Evolutionary conservation across 1,140 invertebrate species (phyloP).

Genomic region (Littorina saxatilis): DNA sequence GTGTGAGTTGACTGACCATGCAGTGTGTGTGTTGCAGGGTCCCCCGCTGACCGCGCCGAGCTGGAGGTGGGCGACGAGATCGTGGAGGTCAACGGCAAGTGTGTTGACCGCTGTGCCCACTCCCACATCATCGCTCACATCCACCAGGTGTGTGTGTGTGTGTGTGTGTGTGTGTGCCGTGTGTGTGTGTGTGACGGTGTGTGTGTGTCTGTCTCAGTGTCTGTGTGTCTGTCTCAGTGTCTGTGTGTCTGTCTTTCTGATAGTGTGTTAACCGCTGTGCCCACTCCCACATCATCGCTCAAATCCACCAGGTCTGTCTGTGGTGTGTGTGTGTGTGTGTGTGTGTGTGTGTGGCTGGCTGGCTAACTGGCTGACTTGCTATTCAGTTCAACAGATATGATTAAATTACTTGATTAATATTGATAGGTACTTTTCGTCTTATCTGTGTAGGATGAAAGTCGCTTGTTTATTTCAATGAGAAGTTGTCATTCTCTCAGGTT

Average conservation of each 20-base stretch:
- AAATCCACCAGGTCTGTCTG: conserved; percentile 59
- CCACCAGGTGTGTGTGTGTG: conserved; percentile 72
- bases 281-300: conserved; percentile 63
- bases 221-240: not conserved
- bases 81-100: conserved; percentile 90
- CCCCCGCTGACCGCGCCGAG: conserved; percentile 93
- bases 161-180: conserved; percentile 17
- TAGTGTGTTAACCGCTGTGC: conserved; percentile 55
- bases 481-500: too few species aligned
- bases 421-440: too few species aligned
- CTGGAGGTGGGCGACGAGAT: conserved; percentile 97
- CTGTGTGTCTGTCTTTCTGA: conserved; percentile 5
- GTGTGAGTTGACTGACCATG: too few species aligned
- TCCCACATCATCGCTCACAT: conserved; percentile 63
- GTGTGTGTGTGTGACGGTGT: not conserved
- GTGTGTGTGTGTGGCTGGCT: not conserved
- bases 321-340: conserved; percentile 15
- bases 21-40: conserved; percentile 81
- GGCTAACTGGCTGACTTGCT: too few species aligned
- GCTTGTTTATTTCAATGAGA: too few species aligned
- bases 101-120: conserved; percentile 58
- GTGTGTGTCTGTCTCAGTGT: conserved; percentile 10
- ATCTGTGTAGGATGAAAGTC: too few species aligned
- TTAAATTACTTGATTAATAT: too few species aligned
- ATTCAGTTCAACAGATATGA: too few species aligned